Percentiles rank a stretch among this genome's conserved stretches.
These are phyloP conservation scores for Ceuthmochares aereus DNA, from an alignment of 2,113 vertebrate genomes.

Conservation along the genomic window DNA sequence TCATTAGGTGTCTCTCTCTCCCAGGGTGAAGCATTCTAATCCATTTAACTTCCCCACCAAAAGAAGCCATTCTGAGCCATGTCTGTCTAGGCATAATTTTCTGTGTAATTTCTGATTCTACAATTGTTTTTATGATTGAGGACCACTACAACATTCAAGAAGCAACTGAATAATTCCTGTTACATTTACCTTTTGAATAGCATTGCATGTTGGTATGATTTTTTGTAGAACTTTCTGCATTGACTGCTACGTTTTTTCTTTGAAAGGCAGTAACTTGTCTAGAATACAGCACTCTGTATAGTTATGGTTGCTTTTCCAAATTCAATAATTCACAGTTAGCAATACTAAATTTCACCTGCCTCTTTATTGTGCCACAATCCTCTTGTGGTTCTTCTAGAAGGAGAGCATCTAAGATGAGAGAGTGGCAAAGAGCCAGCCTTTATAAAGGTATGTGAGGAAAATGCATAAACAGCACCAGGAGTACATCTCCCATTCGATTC, in stretches of 20 bases:
- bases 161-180: background rate
- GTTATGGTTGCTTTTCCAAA: background rate
- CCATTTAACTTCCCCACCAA: background rate
- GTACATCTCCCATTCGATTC: background rate
- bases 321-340: background rate
- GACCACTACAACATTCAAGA: background rate
- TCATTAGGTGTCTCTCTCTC: background rate
- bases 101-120: background rate
- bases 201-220: background rate
- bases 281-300: background rate
- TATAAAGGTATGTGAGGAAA: background rate
- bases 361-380: background rate
- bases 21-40: background rate
- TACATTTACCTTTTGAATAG: background rate
- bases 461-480: background rate
- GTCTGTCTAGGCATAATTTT: background rate
- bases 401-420: background rate
- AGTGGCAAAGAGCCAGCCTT: background rate
- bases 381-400: background rate
- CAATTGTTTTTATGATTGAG: background rate
- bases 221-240: background rate
- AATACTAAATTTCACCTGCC: background rate
- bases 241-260: background rate
- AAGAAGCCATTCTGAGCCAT: background rate
- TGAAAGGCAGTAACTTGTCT: background rate